These are phyloP conservation scores for Tenthredo amoena DNA, from an alignment of 2,888 invertebrate species.

Conservation along the genomic window DNA sequence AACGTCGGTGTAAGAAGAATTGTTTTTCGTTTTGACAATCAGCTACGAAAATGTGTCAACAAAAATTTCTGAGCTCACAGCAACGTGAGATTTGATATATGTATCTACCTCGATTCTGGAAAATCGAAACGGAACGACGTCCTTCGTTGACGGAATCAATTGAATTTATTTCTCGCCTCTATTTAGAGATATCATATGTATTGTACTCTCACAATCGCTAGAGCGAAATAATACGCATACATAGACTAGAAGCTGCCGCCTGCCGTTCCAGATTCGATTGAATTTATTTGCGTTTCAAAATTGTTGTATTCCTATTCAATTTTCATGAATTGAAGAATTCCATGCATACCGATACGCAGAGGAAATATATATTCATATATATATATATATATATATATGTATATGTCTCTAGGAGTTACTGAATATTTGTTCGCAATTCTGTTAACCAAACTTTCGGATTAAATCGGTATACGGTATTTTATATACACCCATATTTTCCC, in stretches of 20 bases:
- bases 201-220: slow-evolving; percentile 16
- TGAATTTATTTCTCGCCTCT: not conserved
- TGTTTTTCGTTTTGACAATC: not conserved
- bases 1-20: not conserved
- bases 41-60: not conserved
- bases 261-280: not conserved
- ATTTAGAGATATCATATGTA: not conserved
- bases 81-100: not conserved
- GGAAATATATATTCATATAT: no score
- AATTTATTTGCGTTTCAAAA: slow-evolving; percentile 17
- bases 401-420: not conserved
- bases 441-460: slow-evolving; percentile 29
- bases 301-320: slow-evolving; percentile 1
- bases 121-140: not conserved
- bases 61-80: not conserved
- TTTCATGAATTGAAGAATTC: not conserved
- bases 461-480: not conserved
- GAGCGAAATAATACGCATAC: slow-evolving; percentile 4
- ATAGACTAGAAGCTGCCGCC: not conserved
- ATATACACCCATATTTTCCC: not conserved
- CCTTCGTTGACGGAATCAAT: not conserved
- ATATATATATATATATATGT: no score
- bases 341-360: not conserved
- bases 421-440: not conserved
- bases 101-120: not conserved